These are phyloP conservation scores for Prunella fulvescens DNA, from an alignment of 2,113 vertebrate species.

Conservation along the genomic window DNA sequence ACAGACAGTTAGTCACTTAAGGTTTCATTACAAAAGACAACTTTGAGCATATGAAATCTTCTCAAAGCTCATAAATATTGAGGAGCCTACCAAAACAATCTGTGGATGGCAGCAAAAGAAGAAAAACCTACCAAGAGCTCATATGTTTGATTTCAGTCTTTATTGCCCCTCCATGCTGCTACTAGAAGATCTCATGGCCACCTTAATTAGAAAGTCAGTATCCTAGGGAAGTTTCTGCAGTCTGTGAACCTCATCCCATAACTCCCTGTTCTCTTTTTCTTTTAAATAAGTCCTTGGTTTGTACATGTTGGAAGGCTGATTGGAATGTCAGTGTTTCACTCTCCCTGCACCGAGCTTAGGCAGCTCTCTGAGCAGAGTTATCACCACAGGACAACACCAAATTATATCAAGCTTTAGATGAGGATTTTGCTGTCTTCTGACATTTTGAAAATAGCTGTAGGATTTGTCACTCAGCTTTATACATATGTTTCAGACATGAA, in stretches of 20 bases:
- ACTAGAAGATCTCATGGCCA: not conserved
- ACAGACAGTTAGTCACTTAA: not conserved
- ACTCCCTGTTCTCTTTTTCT: not conserved
- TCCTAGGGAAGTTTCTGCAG: not conserved
- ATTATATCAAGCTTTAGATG: not conserved
- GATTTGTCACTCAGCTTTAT: not conserved
- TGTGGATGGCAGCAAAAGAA: not conserved
- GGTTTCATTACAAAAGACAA: not conserved
- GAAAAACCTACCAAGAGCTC: not conserved
- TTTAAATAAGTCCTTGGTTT: not conserved
- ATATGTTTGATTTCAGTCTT: not conserved
- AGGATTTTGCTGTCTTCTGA: not conserved
- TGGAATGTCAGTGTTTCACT: not conserved
- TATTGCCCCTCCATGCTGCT: not conserved
- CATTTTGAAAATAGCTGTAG: not conserved
- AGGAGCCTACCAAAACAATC: not conserved
- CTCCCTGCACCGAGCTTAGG: not conserved
- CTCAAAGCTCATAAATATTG: not conserved
- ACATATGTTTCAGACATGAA: not conserved
- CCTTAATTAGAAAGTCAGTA: not conserved
- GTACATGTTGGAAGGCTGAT: not conserved
- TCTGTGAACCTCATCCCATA: not conserved
- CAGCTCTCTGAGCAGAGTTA: not conserved
- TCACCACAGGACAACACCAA: not conserved
- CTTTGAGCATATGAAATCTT: not conserved